Base-by-base conservation (phyloP, 2,797 vertebrate genomes). In the Amazona ochrocephala region DNA sequence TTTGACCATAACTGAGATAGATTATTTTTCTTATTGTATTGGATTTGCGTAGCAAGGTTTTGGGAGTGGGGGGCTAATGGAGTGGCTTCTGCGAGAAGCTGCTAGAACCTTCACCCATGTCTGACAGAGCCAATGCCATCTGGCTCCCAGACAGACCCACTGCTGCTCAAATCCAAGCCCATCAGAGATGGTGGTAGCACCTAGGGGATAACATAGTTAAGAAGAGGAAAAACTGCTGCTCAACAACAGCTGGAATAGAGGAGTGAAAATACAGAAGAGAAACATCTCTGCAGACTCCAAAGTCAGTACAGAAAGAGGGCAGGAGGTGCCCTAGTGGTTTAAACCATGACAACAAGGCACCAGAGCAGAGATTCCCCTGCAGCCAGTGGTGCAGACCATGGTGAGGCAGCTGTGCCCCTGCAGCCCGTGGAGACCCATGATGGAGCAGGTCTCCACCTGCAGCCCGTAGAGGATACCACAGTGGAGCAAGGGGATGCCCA, bases 111-210 rank as follows among this genome's bases (percentile, higher is more conserved):
- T 72, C 26, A 39, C 20, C 16, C 5, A 6, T 42, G 47, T 67
- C 11, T 4, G 3, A 24, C 13, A 30, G 20, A 51, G 23, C 14
- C 0, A 5, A 24, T 18, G 26, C 37, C 83, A 74, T 17, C 12
- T 5, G 0, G 47, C 47, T 87, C 30, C 39, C 13, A 44, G n/a
- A 44, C 0, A 0, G 61, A 71, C 9, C 15, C 3, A 3, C 67
- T 0, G 0, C 13, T 70, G 50, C 11, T 16, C 34, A 41, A 27
- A 29, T 34, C 13, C 23, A 41, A 44, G 19, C 24, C 18, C 45
- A 61, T 22, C 56, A 54, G 51, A 9, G 58, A 2, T 6, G 3
- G 41, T 26, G n/a, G 29, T 14, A 74, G 45, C 10, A 29, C 16
- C 42, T 56, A 51, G 32, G 41, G 23, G 23, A 48, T 29, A 60